Evolutionary conservation across 2,888 invertebrate species (phyloP), one percentile per base, ranked within the genome.

Genomic region (Agrilus mali): DNA sequence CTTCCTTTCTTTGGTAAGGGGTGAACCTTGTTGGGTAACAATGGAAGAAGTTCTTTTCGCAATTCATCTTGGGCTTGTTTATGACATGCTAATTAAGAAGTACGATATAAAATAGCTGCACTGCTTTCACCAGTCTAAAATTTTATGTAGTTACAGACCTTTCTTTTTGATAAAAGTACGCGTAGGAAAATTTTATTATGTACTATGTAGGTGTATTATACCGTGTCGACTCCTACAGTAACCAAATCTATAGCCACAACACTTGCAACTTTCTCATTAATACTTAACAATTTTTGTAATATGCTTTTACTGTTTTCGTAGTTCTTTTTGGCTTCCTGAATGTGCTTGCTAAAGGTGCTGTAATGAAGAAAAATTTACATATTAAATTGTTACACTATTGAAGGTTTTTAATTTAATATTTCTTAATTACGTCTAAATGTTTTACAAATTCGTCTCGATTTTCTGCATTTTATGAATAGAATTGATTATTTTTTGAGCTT

Each of bases 171-270:
- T 27, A 27, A n/a, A n/a, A n/a, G n/a, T n/a, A n/a, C n/a, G n/a
- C n/a, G n/a, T n/a, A n/a, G n/a, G n/a, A n/a, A n/a, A n/a, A n/a
- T n/a, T n/a, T n/a, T n/a, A n/a, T n/a, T n/a, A n/a, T n/a, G n/a
- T n/a, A n/a, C n/a, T 27, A 13, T 31, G 27, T 31, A 16, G 3
- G 8, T 41, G 47, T 65, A 66, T n/a, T n/a, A n/a, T 61, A 84
- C 80, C 44, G 80, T 80, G 56, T 82, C 82, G 32, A 78, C 72
- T 38, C 81, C 81, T 34, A 78, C 80, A 38, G 74, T 62, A 22
- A 82, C 54, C 74, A 81, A 75, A 56, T 82, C 82, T 49, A 75
- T 69, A 1, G 76, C 77, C 74, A 81, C 77, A 54, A 76, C 70
- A 15, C 72, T 56, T 1, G 80, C 80, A 8, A 76, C 71, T 52